Evolutionary conservation across 2,113 vertebrate species (phyloP).

Genomic region (Pseudois nayaur): DNA sequence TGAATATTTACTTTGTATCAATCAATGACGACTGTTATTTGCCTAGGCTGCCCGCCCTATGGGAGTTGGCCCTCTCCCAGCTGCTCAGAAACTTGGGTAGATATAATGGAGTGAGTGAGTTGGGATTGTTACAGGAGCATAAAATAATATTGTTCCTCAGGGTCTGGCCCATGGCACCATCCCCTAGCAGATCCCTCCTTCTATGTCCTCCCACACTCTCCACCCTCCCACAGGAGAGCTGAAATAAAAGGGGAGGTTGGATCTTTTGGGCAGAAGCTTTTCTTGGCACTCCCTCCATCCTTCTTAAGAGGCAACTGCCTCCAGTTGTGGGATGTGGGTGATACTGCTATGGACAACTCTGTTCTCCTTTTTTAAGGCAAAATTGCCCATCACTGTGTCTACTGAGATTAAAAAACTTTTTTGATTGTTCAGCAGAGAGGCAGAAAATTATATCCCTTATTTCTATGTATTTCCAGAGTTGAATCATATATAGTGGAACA

Average conservation of each 20-base stretch:
- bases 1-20: constrained; percentile 60
- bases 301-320: background rate
- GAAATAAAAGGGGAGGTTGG: background rate
- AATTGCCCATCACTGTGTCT: background rate
- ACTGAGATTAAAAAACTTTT: background rate
- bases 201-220: background rate
- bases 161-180: constrained; percentile 1
- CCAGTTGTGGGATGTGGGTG: background rate
- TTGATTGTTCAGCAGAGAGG: background rate
- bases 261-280: background rate
- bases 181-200: background rate
- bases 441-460: constrained; percentile 11
- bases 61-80: constrained; percentile 32
- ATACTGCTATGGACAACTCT: background rate
- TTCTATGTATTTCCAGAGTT: background rate
- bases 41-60: constrained; percentile 23
- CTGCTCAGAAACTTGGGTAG: constrained; percentile 28
- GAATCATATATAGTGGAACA: background rate
- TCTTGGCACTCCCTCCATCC: background rate
- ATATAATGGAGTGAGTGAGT: constrained; percentile 24
- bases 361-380: background rate
- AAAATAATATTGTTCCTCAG: constrained; percentile 26
- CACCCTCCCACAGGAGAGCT: background rate
- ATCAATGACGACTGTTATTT: constrained; percentile 45
- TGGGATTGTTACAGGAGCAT: constrained; percentile 12